Evolutionary conservation across 2,797 vertebrate species (phyloP).

Genomic region (Fundulus diaphanus): DNA sequence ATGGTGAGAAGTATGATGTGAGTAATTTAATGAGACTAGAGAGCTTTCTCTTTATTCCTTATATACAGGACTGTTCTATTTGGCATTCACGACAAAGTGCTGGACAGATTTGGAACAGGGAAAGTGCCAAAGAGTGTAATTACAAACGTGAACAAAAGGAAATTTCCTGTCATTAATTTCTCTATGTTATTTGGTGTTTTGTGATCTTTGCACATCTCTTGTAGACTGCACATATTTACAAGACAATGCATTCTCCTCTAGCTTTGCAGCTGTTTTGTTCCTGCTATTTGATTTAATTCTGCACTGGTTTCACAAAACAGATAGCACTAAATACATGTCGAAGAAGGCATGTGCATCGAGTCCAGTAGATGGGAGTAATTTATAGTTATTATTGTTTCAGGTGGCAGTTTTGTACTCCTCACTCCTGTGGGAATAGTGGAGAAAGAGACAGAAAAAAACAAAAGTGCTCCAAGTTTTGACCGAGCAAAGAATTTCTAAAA

Average conservation of each 20-base stretch:
- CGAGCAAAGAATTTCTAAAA: no score
- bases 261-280: neutral
- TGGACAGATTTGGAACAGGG: slow-evolving; percentile 36
- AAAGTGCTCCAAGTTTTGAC: no score
- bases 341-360: neutral
- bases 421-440: no score
- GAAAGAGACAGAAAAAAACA: no score
- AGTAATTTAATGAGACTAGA: slow-evolving; percentile 74
- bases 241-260: neutral
- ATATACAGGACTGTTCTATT: slow-evolving; percentile 64
- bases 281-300: neutral
- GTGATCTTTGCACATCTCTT: neutral
- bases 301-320: neutral
- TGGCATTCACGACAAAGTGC: slow-evolving; percentile 59
- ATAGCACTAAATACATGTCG: neutral
- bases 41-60: slow-evolving; percentile 62
- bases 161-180: slow-evolving; percentile 19
- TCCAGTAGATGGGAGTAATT: neutral
- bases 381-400: neutral
- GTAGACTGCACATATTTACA: neutral
- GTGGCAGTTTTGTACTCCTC: no score
- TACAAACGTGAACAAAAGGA: slow-evolving; percentile 38
- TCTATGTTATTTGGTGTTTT: slow-evolving; percentile 14
- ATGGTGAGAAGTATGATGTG: slow-evolving; percentile 78
- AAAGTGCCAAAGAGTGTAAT: slow-evolving; percentile 51